Evolutionary conservation across 2,113 vertebrate species (phyloP).

Genomic region (Nyctereutes procyonoides): DNA sequence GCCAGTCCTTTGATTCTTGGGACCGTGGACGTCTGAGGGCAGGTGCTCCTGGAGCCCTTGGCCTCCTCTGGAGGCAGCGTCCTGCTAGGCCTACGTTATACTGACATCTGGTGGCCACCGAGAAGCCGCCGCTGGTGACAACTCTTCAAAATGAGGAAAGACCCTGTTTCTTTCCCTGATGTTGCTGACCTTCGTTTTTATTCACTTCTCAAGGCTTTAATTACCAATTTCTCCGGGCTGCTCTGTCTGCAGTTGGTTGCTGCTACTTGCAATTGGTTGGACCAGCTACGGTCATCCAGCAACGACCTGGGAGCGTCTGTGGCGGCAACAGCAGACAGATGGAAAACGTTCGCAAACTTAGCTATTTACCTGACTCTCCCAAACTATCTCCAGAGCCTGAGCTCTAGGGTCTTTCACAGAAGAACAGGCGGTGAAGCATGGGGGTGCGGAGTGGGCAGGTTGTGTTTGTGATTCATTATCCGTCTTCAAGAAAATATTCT

Average conservation of each 20-base stretch:
- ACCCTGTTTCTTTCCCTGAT: too few relatives aligned
- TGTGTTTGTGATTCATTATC: not conserved
- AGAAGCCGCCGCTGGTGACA: not conserved
- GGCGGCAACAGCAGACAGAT: too few relatives aligned
- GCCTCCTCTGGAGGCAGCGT: accelerated
- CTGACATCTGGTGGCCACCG: conserved; percentile 84
- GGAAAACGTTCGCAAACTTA: not conserved
- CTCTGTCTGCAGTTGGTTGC: accelerated
- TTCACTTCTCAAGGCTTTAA: not conserved
- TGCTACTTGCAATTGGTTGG: not conserved
- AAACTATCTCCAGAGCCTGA: not conserved
- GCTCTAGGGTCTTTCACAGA: not conserved
- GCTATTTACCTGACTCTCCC: not conserved
- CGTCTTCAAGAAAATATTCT: not conserved
- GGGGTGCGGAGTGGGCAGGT: not conserved
- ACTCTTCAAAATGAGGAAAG: not conserved
- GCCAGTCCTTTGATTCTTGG: not conserved
- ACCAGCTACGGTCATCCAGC: accelerated
- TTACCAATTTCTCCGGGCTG: not conserved
- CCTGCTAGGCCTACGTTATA: conserved; percentile 54
- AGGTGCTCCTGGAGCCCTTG: not conserved
- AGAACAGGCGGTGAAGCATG: too few relatives aligned
- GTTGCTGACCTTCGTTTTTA: accelerated
- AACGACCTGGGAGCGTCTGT: accelerated
- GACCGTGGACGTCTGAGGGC: not conserved